Percentiles rank a stretch among this genome's conserved stretches.
Evolutionary conservation across 2,797 vertebrate species (phyloP).

Genomic region (Oryzias dopingdopingensis): DNA sequence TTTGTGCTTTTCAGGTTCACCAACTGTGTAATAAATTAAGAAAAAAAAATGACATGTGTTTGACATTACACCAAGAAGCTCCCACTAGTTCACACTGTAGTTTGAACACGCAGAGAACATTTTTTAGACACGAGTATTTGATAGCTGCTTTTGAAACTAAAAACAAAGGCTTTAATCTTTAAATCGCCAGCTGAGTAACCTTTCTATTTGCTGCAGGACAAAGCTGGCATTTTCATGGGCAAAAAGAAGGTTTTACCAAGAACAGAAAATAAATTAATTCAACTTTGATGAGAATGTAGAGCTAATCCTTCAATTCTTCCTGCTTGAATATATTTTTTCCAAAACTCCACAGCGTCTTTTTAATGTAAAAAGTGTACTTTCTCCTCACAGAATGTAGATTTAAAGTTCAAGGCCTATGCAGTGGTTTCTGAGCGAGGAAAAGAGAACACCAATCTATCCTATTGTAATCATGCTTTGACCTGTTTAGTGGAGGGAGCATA

Average conservation of each 20-base stretch:
- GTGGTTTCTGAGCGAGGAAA: conserved; percentile 49
- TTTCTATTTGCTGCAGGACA: conserved; percentile 37
- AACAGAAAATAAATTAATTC: conserved; percentile 1
- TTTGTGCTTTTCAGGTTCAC: conserved; percentile 2
- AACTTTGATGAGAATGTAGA: not conserved
- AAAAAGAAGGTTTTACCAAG: conserved; percentile 19
- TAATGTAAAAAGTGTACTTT: conserved; percentile 14
- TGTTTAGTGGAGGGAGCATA: conserved; percentile 71
- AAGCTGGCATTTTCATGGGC: conserved; percentile 25
- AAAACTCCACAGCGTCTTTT: conserved; percentile 15
- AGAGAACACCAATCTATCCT: conserved; percentile 64
- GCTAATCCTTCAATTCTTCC: conserved; percentile 21
- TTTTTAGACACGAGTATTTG: conserved; percentile 14
- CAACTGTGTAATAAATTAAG: not conserved
- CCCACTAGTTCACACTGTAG: conserved; percentile 8
- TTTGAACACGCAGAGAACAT: conserved; percentile 16
- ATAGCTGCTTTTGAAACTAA: conserved; percentile 24
- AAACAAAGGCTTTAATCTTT: conserved; percentile 34
- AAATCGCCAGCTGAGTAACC: conserved; percentile 31
- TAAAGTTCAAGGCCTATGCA: conserved; percentile 39
- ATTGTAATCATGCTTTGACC: conserved; percentile 68
- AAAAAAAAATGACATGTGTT: conserved; percentile 3
- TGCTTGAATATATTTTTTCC: not conserved
- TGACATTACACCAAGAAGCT: conserved; percentile 7
- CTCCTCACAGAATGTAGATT: conserved; percentile 41